Conservation (phyloP, 35 echinoderm and acorn worm species). For the Lytechinus variegatus region DNA sequence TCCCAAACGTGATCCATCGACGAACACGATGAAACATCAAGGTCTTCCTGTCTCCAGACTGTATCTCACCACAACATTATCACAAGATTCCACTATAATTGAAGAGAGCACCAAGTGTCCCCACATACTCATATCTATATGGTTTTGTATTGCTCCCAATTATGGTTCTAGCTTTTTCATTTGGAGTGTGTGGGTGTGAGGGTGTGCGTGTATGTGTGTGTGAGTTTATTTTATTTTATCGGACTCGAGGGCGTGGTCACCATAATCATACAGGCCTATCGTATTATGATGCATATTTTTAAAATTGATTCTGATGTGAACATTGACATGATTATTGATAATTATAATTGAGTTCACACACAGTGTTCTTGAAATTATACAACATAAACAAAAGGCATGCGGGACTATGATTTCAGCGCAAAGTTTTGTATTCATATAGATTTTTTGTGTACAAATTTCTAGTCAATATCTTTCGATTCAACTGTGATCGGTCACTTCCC, state of each 20-base stretch:
- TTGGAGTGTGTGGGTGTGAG: neutral
- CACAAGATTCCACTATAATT: neutral
- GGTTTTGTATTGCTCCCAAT: neutral
- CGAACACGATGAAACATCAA: neutral
- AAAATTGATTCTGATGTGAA: neutral
- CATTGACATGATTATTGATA: no score
- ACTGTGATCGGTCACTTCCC: no score
- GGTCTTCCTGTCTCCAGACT: neutral
- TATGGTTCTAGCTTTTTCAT: neutral
- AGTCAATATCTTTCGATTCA: no score
- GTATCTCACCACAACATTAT: conserved; percentile 18
- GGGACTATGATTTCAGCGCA: no score
- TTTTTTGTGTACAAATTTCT: no score
- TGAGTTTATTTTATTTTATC: no score
- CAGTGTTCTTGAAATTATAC: no score
- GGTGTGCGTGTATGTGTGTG: no score
- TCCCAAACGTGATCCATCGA: neutral
- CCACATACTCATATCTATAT: neutral
- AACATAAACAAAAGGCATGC: no score
- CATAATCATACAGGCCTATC: neutral
- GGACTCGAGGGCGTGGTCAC: neutral
- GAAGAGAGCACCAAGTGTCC: neutral
- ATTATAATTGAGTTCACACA: no score
- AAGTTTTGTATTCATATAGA: no score
- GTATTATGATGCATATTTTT: neutral